Base-by-base conservation (phyloP, 2,113 vertebrate genomes). In the Syrmaticus mikado region DNA sequence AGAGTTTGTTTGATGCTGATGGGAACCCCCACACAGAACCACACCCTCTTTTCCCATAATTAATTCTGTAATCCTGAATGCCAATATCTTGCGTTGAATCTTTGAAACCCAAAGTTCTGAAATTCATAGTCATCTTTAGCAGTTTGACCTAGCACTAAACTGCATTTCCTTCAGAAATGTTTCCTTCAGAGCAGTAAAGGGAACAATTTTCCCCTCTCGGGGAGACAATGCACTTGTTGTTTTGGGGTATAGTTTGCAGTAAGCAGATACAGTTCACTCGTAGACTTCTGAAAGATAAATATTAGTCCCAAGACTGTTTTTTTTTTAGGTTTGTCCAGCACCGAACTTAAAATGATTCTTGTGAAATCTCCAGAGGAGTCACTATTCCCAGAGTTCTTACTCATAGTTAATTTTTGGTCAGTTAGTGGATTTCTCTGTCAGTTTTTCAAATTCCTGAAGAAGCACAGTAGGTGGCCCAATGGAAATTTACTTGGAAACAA, bases 291-390 rank as follows among this genome's bases (percentile, higher is more conserved):
- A 50, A 66, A 87, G 21, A 74, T 94, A 87, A 96, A 70, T 89
- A 75, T 50, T 64, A 61, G 61, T 80, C 45, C 17, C 14, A 21
- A 66, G 66, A 46, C 55, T 41, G 46, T 61, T 66, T 86, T 58
- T 90, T 97, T 96, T 76, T 43, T 43, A 79, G 81, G 89, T 97
- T 85, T 83, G 46, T 90, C 82, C 82, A 64, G 38, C 58, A 83
- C 40, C 45, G 53, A 73, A 62, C 65, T 92, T 85, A 67, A 45
- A 76, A 70, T 83, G 73, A 73, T 84, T 40, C 90, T 89, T 82
- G 82, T 90, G 70, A 95, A 96, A 91, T 89, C 55, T 82, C 85
- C 85, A 10, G 32, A 61, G 40, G 55, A 87, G 46, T 46, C 8
- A 1, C 61, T 83, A 4, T 94, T 80, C 38, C 32, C 82, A 30